Percentiles rank a stretch among this genome's conserved stretches.
phyloP scores from a whole-genome alignment of 2,888 invertebrate genomes.

The Mesorhabditis spiculigera region DNA sequence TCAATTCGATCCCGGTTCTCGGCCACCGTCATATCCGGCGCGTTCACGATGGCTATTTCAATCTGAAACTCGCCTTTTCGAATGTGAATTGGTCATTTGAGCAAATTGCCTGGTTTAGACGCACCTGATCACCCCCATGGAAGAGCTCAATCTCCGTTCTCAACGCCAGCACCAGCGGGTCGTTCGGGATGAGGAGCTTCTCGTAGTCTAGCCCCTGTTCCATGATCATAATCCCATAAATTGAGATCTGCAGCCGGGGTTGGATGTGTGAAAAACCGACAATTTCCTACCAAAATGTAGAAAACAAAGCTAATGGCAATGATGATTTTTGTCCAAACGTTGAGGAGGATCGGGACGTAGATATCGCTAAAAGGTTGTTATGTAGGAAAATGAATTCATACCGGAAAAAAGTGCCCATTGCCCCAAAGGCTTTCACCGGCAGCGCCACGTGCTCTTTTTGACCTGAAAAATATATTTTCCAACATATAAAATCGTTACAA shows the following conservation, averaged over 20 bases:
- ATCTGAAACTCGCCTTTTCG: conserved; percentile 26
- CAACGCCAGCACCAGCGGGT: conserved; percentile 51
- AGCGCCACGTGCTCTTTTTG: neutral
- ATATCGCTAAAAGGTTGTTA: conserved; percentile 36
- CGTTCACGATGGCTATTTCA: conserved; percentile 50
- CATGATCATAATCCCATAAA: conserved; percentile 73
- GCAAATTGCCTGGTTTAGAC: neutral
- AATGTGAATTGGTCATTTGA: too few species aligned
- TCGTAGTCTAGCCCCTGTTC: conserved; percentile 57
- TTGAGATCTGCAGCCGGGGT: conserved; percentile 60
- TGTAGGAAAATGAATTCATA: conserved; percentile 10
- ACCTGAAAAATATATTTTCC: neutral
- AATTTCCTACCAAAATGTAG: conserved; percentile 73
- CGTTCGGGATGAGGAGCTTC: conserved; percentile 49
- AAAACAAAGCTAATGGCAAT: conserved; percentile 74
- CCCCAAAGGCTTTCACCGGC: conserved; percentile 37
- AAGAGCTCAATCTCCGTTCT: conserved; percentile 53
- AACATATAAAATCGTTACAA: neutral
- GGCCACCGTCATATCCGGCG: conserved; percentile 45
- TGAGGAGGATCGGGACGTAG: conserved; percentile 54
- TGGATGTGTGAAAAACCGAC: neutral
- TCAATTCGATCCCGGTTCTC: conserved; percentile 46
- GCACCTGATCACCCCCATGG: conserved; percentile 56
- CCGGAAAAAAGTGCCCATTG: conserved; percentile 50
- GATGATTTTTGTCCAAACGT: conserved; percentile 59